Percentiles rank a stretch among this genome's conserved stretches.
Conservation (phyloP, 92 coral and sea anemone species). For the Pocillopora meandrina region DNA sequence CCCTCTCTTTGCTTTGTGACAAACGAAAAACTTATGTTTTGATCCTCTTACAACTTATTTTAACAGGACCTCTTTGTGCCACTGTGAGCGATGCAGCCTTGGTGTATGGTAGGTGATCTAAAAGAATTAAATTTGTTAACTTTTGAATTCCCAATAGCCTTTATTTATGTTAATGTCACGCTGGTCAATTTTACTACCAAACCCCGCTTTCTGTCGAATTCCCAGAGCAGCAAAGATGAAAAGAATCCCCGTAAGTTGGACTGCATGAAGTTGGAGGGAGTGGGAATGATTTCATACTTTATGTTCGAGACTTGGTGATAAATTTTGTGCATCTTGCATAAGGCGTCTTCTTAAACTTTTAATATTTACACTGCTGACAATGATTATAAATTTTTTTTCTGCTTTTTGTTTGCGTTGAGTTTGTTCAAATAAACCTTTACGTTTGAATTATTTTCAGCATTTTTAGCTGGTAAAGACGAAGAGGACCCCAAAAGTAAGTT, state of each 20-base stretch:
- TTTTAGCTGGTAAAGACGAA: slow-evolving; percentile 61
- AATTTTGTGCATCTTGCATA: too few species aligned
- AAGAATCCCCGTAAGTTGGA: too few species aligned
- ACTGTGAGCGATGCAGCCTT: slow-evolving; percentile 89
- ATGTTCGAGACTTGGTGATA: too few species aligned
- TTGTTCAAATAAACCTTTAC: neutral
- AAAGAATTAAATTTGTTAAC: neutral
- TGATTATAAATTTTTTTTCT: too few species aligned
- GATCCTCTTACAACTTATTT: neutral
- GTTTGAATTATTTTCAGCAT: slow-evolving; percentile 39
- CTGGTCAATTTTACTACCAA: neutral
- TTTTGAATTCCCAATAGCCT: neutral
- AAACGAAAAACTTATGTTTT: too few species aligned
- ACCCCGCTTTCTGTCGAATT: too few species aligned
- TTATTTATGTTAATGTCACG: neutral
- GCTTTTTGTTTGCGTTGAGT: neutral
- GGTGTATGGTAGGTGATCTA: slow-evolving; percentile 72
- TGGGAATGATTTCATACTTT: too few species aligned
- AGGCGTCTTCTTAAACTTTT: too few species aligned
- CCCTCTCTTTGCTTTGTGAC: too few species aligned
- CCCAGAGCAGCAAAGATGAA: too few species aligned
- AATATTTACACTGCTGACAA: too few species aligned
- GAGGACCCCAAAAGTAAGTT: slow-evolving; percentile 53
- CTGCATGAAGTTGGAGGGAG: too few species aligned
- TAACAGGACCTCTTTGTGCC: slow-evolving; percentile 84